phyloP scores from a whole-genome alignment of 2,888 invertebrate genomes.

The Syrphus vitripennis region DNA sequence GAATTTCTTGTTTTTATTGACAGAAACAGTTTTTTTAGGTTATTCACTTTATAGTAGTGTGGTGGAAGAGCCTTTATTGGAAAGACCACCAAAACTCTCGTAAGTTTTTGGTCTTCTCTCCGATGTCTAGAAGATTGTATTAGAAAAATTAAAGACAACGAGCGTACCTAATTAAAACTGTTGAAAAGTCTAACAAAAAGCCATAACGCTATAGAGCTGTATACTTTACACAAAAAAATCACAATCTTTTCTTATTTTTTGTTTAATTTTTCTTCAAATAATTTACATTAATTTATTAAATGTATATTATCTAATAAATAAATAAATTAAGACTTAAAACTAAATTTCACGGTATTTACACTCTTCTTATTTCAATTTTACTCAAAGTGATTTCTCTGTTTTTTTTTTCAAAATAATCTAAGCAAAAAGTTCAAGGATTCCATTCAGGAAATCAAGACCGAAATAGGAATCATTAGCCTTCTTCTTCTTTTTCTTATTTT shows the following conservation, averaged over 20 bases:
- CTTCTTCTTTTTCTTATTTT: conserved; percentile 76
- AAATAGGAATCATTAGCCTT: conserved; percentile 74
- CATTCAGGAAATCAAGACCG: conserved; percentile 77
- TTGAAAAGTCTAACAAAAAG: too few relatives aligned
- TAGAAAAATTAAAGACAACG: too few relatives aligned
- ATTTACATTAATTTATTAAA: conserved; percentile 50
- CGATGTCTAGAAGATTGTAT: too few relatives aligned
- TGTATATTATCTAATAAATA: conserved; percentile 44
- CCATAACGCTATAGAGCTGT: too few relatives aligned
- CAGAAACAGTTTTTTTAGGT: too few relatives aligned
- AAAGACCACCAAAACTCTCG: too few relatives aligned
- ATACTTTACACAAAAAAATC: too few relatives aligned
- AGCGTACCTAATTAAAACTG: too few relatives aligned
- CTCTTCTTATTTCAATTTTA: conserved; percentile 10
- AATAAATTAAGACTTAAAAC: conserved; percentile 57
- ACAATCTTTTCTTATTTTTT: neutral
- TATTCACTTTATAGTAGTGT: too few relatives aligned
- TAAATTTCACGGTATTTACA: conserved; percentile 56
- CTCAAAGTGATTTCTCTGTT: neutral
- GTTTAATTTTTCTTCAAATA: neutral
- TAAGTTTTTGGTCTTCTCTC: too few relatives aligned
- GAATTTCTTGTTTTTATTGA: too few relatives aligned
- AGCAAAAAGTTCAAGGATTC: conserved; percentile 79
- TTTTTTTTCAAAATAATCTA: conserved; percentile 62
- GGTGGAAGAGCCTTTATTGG: too few relatives aligned